Base-by-base conservation (phyloP, 2,797 vertebrate species). In the Clarias fuscus region DNA sequence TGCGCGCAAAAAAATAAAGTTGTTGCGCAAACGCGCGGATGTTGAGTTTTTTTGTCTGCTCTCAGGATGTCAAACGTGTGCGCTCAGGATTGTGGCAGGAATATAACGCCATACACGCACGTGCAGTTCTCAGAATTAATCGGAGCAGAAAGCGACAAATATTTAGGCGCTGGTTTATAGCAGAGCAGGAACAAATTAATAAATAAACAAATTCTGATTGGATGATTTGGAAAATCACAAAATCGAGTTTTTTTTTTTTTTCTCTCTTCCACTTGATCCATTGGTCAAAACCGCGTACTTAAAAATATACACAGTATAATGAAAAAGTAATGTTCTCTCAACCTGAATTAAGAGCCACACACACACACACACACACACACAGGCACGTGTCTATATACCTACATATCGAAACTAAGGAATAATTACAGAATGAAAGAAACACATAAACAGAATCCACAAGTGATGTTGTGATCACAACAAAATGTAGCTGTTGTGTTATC, bases 231-330 rank as follows among this genome's bases (percentile, higher is more conserved):
- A 48, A 65, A 81, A 5, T 48, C 40, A 64, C 37, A 65, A 24
- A 53, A 64, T 64, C 43, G 5, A 2, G 61, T 71, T 56, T 33
- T 20, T 65, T 48, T 40, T 59, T 37, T 37, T 37, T 37, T 37
- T 37, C 37, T 37, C 37, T 37, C 43, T 27, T 65, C 20, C 22
- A 30, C 18, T 76, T 56, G 43, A 76, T 76, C 84, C 75, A 56
- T 68, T 77, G 84, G 72, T 72, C 77, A 86, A 73, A 81, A 81
- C 27, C 62, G 24, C 11, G 18, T 10, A 86, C 37, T 56, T 33
- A 33, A 79, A 80, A 81, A 67, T 67, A 86, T 43, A 73, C 70
- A 86, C 58, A 72, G 77, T 81, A 86, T 62, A 72, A 64, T 81
- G 56, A 73, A 73, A 86, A 72, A 13, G 59, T 61, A 73, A 84